Conservation (phyloP, 2,797 vertebrate species). For the Salmo trutta region DNA sequence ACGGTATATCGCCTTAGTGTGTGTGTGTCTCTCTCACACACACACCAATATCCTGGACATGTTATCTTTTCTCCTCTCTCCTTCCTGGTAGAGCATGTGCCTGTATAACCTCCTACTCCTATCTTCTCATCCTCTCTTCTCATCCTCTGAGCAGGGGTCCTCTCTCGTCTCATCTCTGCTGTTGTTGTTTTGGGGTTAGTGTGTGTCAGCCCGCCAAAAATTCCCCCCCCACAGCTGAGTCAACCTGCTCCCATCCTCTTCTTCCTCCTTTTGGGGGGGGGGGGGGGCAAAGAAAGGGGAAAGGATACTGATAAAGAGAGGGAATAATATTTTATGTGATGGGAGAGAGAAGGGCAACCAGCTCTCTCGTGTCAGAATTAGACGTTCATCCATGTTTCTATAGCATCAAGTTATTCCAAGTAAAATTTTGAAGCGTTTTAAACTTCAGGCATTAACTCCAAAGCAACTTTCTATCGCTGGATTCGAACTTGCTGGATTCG, state of each 20-base stretch:
- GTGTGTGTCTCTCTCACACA: neutral
- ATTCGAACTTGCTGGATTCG: no score
- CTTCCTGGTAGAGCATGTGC: constrained; percentile 42
- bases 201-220: constrained; percentile 9
- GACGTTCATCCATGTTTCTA: no score
- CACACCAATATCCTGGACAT: constrained; percentile 25
- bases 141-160: neutral
- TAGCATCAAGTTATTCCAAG: no score
- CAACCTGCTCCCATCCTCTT: constrained; percentile 57
- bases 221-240: constrained; percentile 68
- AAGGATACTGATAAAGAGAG: neutral
- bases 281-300: constrained; percentile 42
- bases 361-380: no score
- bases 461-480: no score
- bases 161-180: constrained; percentile 20
- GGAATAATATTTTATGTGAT: constrained; percentile 1
- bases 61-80: constrained; percentile 27
- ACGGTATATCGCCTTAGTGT: no score
- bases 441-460: no score
- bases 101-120: constrained; percentile 35
- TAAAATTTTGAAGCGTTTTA: no score
- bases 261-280: constrained; percentile 39
- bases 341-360: constrained; percentile 1
- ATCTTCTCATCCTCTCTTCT: constrained; percentile 35
- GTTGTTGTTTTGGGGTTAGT: constrained; percentile 64